Evolutionary conservation across 2,888 invertebrate species (phyloP), one percentile per base, ranked within the genome.

Genomic region (Crepidodera aurea): DNA sequence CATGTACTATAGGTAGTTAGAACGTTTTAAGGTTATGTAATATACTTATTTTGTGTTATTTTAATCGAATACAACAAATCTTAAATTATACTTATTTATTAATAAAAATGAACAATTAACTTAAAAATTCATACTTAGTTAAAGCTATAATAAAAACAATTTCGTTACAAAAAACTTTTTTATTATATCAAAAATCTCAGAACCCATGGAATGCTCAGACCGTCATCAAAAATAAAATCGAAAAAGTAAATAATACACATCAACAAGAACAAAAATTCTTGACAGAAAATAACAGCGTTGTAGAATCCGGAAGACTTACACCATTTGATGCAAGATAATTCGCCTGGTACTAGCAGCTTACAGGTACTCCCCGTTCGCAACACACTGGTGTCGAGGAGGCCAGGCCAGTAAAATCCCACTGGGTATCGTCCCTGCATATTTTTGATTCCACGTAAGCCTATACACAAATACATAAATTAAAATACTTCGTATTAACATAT

Each of bases 391-490:
- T 19, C 7, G 58, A 12, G 2, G 60, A 57, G 10, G 57, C 32
- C 4, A 65, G 18, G 16, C 62, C 62, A 8, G 62, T 65, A 22
- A 51, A 65, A 34, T 22, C 53, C 65, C 65, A 65, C 12, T 13
- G 18, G 44, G 44, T 19, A n/a, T 54, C 48, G 0, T 48, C 51
- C 16, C 44, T 50, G 29, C 62, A 62, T 8, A 60, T 25, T 40
- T 62, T 65, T 1, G 62, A 55, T 34, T 65, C 53, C 16, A 65
- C 42, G 18, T 54, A 62, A 7, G 25, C 57, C 65, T 65, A 34
- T 10, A 22, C 8, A 39, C 44, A 42, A 50, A 22, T 34, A 12
- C 2, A 53, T 8, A 29, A 29, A 29, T 22, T 22, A 22, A 22
- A n/a, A n/a, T n/a, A n/a, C n/a, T n/a, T n/a, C n/a, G n/a, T n/a